phyloP scores from a whole-genome alignment of 2,888 invertebrate species.

The Anthophora plumipes region DNA sequence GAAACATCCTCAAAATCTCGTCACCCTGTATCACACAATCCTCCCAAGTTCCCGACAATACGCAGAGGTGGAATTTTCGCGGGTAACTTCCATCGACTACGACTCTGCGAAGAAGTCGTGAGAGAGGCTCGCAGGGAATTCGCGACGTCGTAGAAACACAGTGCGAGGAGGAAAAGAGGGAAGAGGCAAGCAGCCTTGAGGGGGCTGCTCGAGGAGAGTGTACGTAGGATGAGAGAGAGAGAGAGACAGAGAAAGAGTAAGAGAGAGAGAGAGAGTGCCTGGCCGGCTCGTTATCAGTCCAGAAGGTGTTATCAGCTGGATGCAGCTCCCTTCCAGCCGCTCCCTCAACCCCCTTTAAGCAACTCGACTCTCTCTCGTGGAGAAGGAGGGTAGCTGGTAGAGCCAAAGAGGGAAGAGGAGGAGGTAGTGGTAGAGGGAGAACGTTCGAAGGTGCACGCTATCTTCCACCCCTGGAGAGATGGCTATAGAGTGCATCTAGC shows the following conservation, averaged over 20 bases:
- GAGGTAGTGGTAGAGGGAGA: constrained; percentile 52
- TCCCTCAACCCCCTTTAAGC: constrained; percentile 71
- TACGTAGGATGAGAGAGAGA: constrained; percentile 76
- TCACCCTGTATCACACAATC: too few relatives aligned
- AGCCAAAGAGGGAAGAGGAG: constrained; percentile 38
- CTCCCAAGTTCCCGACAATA: too few relatives aligned
- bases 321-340: constrained; percentile 81
- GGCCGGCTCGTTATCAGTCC: constrained; percentile 83
- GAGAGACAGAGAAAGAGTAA: too few relatives aligned
- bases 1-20: too few relatives aligned
- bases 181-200: constrained; percentile 13
- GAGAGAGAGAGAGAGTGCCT: constrained; percentile 80
- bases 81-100: constrained; percentile 10
- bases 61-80: constrained; percentile 1
- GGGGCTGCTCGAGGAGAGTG: constrained; percentile 42
- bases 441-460: constrained; percentile 78
- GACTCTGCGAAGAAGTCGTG: constrained; percentile 32
- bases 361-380: constrained; percentile 46
- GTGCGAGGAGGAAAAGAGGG: constrained; percentile 36
- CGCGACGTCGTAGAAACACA: constrained; percentile 66
- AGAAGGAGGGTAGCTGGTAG: constrained; percentile 46
- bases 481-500: constrained; percentile 84
- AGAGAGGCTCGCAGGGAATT: constrained; percentile 64
- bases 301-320: constrained; percentile 83
- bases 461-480: constrained; percentile 81